Evolutionary conservation across 1,140 invertebrate genomes (phyloP), one percentile per base, ranked within the genome.

Genomic region (Drosophila ficusphila): DNA sequence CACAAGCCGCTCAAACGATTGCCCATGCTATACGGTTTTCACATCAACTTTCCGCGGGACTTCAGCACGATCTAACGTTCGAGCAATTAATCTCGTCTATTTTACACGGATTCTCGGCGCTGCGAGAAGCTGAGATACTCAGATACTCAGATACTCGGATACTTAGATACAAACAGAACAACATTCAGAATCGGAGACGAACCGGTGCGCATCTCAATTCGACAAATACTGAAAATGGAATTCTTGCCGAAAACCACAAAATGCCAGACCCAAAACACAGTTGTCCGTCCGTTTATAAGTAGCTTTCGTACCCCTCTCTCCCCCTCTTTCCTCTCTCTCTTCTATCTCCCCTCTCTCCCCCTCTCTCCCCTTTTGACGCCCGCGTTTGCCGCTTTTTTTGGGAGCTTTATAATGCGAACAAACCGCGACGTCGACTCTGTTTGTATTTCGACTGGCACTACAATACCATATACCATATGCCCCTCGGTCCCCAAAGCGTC

Each of bases 151-250:
- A 42, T 42, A 42, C 14, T n/a, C n/a, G n/a, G n/a, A n/a, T n/a
- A 18, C 1, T 6, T 1, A 7, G 9, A 41, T 38, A 16, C 8
- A 8, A 11, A n/a, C 39, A n/a, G 39, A 12, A 14, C 29, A 31
- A 36, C 47, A n/a, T n/a, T 56, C 8, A 7, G 60, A 46, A 38
- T 29, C 38, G 23, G 46, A 39, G 69, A 57, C 53, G 60, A 88
- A 88, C 82, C 83, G 89, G 85, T 72, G 75, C 81, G 85, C 82
- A 83, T 88, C 89, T 90, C 89, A 90, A 90, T 90, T 89, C 83
- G 75, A 48, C 85, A 90, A 89, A 90, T 83, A 90, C 89, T 90
- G 89, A 90, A 89, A 79, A 89, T 73, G 89, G 81, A 89, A 88
- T 90, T 90, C 85, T 89, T 89, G 88, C 49, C 39, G 78, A 72